Percentiles rank a stretch among this genome's conserved stretches.
Evolutionary conservation across 2,888 invertebrate genomes (phyloP).

Genomic region (Macrostomum cliftonense): DNA sequence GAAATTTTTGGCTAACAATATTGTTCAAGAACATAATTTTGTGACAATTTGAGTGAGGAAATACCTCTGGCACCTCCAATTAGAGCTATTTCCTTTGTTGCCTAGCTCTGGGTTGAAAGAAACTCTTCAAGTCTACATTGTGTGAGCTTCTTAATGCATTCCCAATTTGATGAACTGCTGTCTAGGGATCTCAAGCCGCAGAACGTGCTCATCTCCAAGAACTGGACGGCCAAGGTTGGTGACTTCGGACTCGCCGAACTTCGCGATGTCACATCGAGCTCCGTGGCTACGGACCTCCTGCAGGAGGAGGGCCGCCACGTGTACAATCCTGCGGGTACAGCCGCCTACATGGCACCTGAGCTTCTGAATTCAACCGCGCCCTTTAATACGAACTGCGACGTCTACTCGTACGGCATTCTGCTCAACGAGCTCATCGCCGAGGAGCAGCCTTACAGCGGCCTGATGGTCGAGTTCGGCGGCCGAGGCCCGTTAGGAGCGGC

Average conservation of each 20-base stretch:
- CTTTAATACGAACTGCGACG: background rate
- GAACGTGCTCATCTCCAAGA: constrained; percentile 3
- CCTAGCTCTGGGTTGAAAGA: no score
- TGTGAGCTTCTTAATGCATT: no score
- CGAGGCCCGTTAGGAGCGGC: constrained; percentile 8
- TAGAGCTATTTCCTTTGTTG: no score
- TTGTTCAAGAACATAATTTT: no score
- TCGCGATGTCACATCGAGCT: constrained; percentile 1
- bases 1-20: no score
- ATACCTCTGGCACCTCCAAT: no score
- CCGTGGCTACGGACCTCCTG: background rate
- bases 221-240: constrained; percentile 6
- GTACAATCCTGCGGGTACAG: background rate
- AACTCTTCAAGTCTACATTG: no score
- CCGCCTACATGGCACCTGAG: constrained; percentile 10
- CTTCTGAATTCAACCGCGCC: background rate
- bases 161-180: no score
- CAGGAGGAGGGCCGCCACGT: background rate
- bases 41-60: no score
- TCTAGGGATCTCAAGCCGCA: constrained; percentile 7
- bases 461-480: constrained; percentile 1
- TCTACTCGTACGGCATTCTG: constrained; percentile 7
- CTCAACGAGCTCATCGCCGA: constrained; percentile 7
- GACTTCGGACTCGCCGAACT: constrained; percentile 6
- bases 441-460: constrained; percentile 6